These are phyloP conservation scores for Lepidotrigona ventralis DNA, from an alignment of 1,140 invertebrate species.

Conservation along the genomic window DNA sequence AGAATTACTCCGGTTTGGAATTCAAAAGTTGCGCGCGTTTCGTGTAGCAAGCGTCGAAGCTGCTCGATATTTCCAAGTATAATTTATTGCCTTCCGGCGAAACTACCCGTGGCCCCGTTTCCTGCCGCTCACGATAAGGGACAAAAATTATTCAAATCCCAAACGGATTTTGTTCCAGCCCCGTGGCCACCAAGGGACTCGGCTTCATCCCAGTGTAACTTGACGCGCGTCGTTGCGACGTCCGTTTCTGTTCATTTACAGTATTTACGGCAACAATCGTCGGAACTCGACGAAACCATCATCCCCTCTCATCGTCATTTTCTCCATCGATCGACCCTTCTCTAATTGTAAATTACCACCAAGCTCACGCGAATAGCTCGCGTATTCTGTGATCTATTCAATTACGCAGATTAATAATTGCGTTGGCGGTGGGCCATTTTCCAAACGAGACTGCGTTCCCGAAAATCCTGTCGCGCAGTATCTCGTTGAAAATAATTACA, in stretches of 20 bases:
- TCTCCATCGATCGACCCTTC: not conserved
- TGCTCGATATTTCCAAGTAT: conserved; percentile 56
- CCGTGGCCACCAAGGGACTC: not conserved
- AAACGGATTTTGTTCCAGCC: conserved; percentile 39
- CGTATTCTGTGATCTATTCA: conserved; percentile 39
- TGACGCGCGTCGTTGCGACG: not conserved
- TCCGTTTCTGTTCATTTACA: not conserved
- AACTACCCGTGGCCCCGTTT: conserved; percentile 39
- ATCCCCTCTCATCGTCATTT: not conserved
- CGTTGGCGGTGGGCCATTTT: not conserved
- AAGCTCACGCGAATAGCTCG: not conserved
- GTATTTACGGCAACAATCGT: conserved; percentile 33
- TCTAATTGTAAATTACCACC: not conserved
- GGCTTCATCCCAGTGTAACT: not conserved
- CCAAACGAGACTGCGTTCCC: no score
- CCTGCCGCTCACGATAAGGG: conserved; percentile 46
- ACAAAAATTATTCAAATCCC: conserved; percentile 65
- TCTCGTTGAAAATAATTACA: not conserved
- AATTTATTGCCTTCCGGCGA: conserved; percentile 56
- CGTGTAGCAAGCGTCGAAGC: conserved; percentile 23
- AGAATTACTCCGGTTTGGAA: conserved; percentile 36
- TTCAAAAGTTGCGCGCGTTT: conserved; percentile 35
- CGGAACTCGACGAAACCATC: not conserved
- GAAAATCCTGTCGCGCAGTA: not conserved
- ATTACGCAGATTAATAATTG: conserved; percentile 38